These are phyloP conservation scores for Takifugu bimaculatus DNA, from an alignment of 2,113 vertebrate genomes.

Conservation along the genomic window DNA sequence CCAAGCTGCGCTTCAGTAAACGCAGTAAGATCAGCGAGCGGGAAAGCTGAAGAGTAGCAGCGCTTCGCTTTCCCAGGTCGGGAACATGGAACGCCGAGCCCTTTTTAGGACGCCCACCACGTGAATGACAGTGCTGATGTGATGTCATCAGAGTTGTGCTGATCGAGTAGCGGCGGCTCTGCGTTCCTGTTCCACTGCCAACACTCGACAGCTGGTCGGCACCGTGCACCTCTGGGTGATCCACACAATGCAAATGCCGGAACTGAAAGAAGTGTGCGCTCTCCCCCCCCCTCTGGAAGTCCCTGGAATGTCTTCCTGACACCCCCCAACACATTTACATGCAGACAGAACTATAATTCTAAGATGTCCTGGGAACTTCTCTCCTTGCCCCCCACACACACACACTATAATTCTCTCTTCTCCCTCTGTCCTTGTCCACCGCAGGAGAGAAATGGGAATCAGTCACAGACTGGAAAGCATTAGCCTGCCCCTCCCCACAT, in stretches of 20 bases:
- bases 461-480: slow-evolving; percentile 70
- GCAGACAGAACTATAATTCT: slow-evolving; percentile 24
- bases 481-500: slow-evolving; percentile 29
- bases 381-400: slow-evolving; percentile 9
- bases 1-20: slow-evolving; percentile 1
- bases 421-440: slow-evolving; percentile 40
- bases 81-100: no score
- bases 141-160: no score
- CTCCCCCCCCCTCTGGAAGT: background rate
- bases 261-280: background rate
- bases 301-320: slow-evolving; percentile 4
- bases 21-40: background rate
- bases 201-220: background rate
- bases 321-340: slow-evolving; percentile 7
- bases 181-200: background rate
- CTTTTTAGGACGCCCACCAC: no score
- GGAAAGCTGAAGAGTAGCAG: background rate
- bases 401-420: slow-evolving; percentile 25
- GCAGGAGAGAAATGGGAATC: slow-evolving; percentile 66
- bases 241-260: background rate
- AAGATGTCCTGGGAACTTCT: slow-evolving; percentile 42
- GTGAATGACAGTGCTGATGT: no score
- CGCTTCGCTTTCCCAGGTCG: no score
- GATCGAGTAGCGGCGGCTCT: background rate
- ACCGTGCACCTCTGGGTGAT: no score